These are phyloP conservation scores for Malurus alboscapulatus DNA, from an alignment of 2,113 vertebrate species.

Conservation along the genomic window DNA sequence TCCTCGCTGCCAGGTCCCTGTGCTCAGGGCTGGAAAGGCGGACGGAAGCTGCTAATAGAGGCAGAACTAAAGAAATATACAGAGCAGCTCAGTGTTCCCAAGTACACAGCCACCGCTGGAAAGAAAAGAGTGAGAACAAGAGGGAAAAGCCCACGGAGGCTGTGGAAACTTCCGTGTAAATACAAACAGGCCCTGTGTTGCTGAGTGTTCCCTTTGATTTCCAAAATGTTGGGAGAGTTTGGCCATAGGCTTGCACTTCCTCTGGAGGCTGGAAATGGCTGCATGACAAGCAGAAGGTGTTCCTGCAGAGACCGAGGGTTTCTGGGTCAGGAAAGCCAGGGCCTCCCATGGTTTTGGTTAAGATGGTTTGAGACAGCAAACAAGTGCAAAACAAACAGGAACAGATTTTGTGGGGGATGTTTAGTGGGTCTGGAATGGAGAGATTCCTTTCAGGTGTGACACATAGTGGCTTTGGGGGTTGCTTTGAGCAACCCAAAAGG, in stretches of 20 bases:
- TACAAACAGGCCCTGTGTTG: neutral
- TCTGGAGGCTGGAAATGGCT: neutral
- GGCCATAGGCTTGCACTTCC: neutral
- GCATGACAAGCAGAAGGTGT: neutral
- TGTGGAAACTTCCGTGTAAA: neutral
- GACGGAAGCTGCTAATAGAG: conserved; percentile 56
- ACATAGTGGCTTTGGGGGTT: neutral
- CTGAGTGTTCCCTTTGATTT: neutral
- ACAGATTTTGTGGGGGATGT: neutral
- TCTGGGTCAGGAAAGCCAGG: neutral
- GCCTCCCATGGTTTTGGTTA: neutral
- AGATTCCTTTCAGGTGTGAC: neutral
- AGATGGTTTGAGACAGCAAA: neutral
- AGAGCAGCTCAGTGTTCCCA: conserved; percentile 11
- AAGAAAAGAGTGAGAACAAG: conserved; percentile 18
- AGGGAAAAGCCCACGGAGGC: neutral
- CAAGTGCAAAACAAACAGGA: neutral
- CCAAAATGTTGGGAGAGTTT: neutral
- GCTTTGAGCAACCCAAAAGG: neutral
- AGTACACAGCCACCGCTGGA: neutral
- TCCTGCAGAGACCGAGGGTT: neutral
- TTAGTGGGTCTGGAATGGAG: neutral
- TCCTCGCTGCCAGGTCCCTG: conserved; percentile 50
- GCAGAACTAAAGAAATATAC: conserved; percentile 56
- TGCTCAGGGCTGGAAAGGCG: conserved; percentile 32